A percentile compares a stretch with the other conserved stretches of the same genome.
Evolutionary conservation across 2,113 vertebrate species (phyloP).

Genomic region (Ciconia maguari): DNA sequence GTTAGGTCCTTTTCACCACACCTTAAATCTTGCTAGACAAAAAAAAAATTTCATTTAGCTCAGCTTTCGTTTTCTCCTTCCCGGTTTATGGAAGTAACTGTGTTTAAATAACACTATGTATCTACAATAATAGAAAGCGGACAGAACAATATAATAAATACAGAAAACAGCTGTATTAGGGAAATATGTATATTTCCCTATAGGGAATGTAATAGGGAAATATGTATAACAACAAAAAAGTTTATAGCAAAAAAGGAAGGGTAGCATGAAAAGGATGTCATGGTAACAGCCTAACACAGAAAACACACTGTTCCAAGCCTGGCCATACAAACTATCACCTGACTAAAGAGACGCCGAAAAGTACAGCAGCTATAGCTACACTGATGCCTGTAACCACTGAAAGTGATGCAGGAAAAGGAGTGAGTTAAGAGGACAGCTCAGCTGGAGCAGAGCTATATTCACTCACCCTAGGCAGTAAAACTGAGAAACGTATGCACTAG

Average conservation of each 20-base stretch:
- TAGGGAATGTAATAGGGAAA: background rate
- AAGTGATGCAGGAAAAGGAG: background rate
- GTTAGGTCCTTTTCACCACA: background rate
- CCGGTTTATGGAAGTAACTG: background rate
- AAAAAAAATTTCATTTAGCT: background rate
- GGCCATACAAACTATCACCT: too few relatives aligned
- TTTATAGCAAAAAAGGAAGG: background rate
- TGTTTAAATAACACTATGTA: background rate
- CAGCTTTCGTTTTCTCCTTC: background rate
- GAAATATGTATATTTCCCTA: background rate
- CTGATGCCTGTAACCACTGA: background rate
- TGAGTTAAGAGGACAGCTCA: accelerated
- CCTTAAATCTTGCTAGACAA: background rate
- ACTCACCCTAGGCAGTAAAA: background rate
- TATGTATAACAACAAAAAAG: accelerated
- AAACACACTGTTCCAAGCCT: background rate
- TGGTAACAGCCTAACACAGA: background rate
- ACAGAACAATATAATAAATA: background rate
- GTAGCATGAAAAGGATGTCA: background rate
- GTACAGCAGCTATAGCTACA: background rate
- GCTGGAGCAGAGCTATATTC: background rate
- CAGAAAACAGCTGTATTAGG: background rate
- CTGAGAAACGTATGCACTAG: background rate
- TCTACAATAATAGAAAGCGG: background rate
- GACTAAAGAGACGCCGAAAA: background rate